These are phyloP conservation scores for Enteromius treurensis DNA, from an alignment of 2,797 vertebrate genomes.

Conservation along the genomic window DNA sequence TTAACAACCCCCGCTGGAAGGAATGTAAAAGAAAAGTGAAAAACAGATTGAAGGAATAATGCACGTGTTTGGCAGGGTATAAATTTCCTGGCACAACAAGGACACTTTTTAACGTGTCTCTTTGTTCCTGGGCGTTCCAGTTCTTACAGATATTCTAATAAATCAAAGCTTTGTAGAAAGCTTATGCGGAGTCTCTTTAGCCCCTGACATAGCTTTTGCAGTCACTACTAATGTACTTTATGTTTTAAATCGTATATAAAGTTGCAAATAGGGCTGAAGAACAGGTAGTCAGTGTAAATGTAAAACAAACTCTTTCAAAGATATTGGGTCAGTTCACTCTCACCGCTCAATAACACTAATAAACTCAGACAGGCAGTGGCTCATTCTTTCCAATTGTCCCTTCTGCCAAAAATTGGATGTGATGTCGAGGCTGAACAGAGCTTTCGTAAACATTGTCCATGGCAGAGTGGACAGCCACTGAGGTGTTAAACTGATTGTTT, in stretches of 20 bases:
- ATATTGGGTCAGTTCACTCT: constrained; percentile 3
- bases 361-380: constrained; percentile 15
- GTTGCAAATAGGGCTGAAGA: not conserved
- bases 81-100: constrained; percentile 43
- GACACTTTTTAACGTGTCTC: constrained; percentile 35
- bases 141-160: constrained; percentile 49
- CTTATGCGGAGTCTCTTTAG: constrained; percentile 1
- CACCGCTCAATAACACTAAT: constrained; percentile 10
- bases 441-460: constrained; percentile 63
- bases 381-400: constrained; percentile 18
- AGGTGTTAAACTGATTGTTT: constrained; percentile 63
- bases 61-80: constrained; percentile 21
- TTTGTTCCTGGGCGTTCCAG: constrained; percentile 37
- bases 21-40: not conserved
- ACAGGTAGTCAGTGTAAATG: not conserved
- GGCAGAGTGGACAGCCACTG: constrained; percentile 52
- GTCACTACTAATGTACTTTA: not conserved
- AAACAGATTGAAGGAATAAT: constrained; percentile 31
- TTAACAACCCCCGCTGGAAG: constrained; percentile 13
- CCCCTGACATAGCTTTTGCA: not conserved
- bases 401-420: constrained; percentile 17
- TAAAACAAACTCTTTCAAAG: no score
- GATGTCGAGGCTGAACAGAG: constrained; percentile 24
- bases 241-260: not conserved
- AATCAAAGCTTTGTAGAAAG: constrained; percentile 34